Conservation (phyloP, 2,888 invertebrate genomes). For the Cataglyphis rosenhaueri region DNA sequence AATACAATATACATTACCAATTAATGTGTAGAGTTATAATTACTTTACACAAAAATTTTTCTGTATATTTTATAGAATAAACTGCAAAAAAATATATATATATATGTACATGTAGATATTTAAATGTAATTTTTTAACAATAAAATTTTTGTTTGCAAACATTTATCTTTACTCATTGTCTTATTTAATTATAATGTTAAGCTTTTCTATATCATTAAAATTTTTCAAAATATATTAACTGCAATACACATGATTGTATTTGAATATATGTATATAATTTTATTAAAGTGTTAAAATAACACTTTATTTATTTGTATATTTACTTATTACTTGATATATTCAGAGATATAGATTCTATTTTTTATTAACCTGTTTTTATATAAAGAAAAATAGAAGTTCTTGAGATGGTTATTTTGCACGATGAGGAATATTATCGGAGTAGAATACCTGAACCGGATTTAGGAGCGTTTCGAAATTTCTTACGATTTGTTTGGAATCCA, state of each 20-base stretch:
- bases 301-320: not conserved
- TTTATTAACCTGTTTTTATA: conserved; percentile 3
- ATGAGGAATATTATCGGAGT: conserved; percentile 79
- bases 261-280: conserved; percentile 2
- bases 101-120: not conserved
- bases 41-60: not conserved
- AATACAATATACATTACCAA: not conserved
- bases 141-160: not conserved
- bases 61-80: conserved; percentile 2
- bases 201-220: not conserved
- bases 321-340: conserved; percentile 36
- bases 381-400: not conserved
- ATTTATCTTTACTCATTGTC: not conserved
- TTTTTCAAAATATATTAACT: not conserved
- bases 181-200: not conserved
- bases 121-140: not conserved
- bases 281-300: not conserved
- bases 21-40: not conserved
- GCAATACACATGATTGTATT: not conserved
- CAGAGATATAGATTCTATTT: not conserved
- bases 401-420: conserved; percentile 77
- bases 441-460: conserved; percentile 79
- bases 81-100: not conserved
- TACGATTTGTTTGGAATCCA: conserved; percentile 80
- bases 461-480: conserved; percentile 74